Conservation (phyloP, 2,888 invertebrate genomes). For the Ashinkailepas kermadecensis region DNA sequence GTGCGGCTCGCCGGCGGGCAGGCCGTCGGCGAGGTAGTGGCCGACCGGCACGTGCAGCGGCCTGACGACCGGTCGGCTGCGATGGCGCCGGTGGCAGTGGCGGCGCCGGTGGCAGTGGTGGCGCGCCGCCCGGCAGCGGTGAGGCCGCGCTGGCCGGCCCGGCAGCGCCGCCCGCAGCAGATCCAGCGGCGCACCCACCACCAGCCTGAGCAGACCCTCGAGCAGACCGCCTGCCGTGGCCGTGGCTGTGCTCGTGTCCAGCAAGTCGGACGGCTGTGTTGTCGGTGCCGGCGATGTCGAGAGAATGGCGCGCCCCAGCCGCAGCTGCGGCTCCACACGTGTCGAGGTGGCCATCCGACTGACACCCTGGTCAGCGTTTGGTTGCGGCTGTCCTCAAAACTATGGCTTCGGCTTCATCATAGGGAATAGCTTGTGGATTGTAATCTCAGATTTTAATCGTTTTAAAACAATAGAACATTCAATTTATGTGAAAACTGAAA, state of each 20-base stretch:
- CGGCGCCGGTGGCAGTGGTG: background rate
- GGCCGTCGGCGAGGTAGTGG: background rate
- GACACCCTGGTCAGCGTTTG: background rate
- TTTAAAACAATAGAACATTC: background rate
- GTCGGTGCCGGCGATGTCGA: no score
- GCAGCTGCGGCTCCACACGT: background rate
- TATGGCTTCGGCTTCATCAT: no score
- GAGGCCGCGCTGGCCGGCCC: no score
- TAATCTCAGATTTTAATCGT: no score
- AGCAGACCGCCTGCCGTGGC: background rate
- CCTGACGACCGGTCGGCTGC: background rate
- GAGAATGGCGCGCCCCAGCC: background rate
- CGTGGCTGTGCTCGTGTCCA: background rate
- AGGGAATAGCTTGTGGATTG: no score
- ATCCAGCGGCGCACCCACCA: constrained; percentile 5
- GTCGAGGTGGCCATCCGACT: background rate
- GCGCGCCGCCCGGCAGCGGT: background rate
- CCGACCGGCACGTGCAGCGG: background rate
- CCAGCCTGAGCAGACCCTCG: constrained; percentile 4
- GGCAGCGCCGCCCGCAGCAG: constrained; percentile 9
- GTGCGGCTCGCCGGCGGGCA: background rate
- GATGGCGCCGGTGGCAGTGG: background rate
- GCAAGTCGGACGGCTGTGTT: background rate
- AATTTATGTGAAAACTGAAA: background rate
- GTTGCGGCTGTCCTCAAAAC: no score